Evolutionary conservation across 2,113 vertebrate genomes (phyloP).

Genomic region (Astur gentilis): DNA sequence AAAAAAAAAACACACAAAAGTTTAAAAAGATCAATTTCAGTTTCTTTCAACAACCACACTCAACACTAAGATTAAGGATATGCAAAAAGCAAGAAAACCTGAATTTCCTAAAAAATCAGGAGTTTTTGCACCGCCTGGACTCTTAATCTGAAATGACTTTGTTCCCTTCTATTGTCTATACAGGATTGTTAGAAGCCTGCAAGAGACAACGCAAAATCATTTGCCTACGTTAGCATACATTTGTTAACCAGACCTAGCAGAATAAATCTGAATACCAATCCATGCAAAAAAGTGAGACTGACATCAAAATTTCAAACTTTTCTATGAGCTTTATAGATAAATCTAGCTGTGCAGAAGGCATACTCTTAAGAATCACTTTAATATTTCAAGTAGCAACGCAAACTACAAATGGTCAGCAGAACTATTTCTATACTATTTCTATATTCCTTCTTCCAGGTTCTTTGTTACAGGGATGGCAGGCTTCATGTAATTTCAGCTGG

Average conservation of each 20-base stretch:
- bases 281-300: not conserved
- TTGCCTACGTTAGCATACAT: rapidly evolving
- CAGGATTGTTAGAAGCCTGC: not conserved
- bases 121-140: not conserved
- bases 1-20: not conserved
- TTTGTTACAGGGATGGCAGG: not conserved
- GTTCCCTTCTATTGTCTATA: not conserved
- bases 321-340: not conserved
- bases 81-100: not conserved
- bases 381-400: not conserved
- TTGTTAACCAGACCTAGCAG: not conserved
- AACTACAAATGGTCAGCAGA: not conserved
- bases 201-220: not conserved
- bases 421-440: not conserved
- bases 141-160: not conserved
- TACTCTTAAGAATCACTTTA: rapidly evolving
- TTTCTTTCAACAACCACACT: not conserved
- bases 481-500: not conserved
- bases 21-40: not conserved
- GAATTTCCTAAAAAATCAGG: not conserved
- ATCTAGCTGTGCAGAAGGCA: not conserved
- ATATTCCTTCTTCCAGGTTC: not conserved
- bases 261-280: not conserved
- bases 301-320: not conserved
- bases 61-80: not conserved